Evolutionary conservation across 2,888 invertebrate species (phyloP).

Genomic region (Drosophila niveifrons): DNA sequence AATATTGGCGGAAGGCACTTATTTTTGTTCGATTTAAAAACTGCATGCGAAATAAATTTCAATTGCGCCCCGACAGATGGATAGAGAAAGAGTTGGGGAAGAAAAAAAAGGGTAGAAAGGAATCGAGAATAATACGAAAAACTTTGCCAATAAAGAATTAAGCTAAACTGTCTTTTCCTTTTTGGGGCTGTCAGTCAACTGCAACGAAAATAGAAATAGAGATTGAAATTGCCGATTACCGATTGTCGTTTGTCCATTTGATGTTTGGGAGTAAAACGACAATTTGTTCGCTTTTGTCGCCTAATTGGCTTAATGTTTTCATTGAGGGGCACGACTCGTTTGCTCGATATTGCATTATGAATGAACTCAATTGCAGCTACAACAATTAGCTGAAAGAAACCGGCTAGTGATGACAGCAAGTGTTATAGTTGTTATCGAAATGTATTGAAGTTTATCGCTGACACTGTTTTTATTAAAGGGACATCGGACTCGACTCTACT

Average conservation of each 20-base stretch:
- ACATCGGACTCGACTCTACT: neutral
- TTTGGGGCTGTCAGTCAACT: constrained; percentile 9
- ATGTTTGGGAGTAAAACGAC: constrained; percentile 14
- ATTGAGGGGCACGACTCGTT: neutral
- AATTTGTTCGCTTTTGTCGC: constrained; percentile 56
- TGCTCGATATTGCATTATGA: too few relatives aligned
- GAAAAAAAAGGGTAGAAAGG: too few relatives aligned
- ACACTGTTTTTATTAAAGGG: too few relatives aligned
- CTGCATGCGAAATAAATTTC: constrained; percentile 75
- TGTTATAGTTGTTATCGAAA: too few relatives aligned
- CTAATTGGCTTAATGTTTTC: constrained; percentile 71
- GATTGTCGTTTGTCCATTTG: neutral
- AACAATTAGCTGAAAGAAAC: too few relatives aligned
- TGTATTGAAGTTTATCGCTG: too few relatives aligned
- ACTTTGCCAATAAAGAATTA: constrained; percentile 70
- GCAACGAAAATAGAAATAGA: constrained; percentile 20
- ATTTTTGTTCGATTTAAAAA: constrained; percentile 77
- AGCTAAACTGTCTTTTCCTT: constrained; percentile 39
- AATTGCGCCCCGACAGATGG: constrained; percentile 32
- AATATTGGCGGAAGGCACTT: constrained; percentile 66
- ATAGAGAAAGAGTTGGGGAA: neutral
- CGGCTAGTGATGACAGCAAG: too few relatives aligned
- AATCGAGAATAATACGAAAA: constrained; percentile 42
- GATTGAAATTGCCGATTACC: constrained; percentile 14
- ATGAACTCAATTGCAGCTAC: too few relatives aligned